Conservation (phyloP, 2,888 invertebrate species). For the Melanotus villosus region DNA sequence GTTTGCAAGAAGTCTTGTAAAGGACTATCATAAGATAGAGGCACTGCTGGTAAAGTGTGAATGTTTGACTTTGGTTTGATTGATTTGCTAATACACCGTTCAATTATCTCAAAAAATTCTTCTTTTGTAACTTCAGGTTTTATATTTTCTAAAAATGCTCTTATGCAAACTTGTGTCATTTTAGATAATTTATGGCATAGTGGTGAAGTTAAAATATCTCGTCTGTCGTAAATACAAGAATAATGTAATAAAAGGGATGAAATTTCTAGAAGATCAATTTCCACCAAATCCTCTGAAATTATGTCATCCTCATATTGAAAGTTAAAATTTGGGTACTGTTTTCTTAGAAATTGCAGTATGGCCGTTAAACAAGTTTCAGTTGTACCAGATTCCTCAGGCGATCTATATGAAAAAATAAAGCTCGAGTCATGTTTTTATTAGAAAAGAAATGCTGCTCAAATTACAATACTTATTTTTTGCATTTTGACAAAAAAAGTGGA, state of each 20-base stretch:
- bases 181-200: conserved; percentile 60
- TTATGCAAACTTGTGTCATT: conserved; percentile 60
- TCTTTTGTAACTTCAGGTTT: conserved; percentile 53
- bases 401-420: conserved; percentile 23
- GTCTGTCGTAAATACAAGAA: conserved; percentile 62
- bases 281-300: conserved; percentile 54
- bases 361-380: background rate
- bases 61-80: background rate
- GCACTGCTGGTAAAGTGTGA: conserved; percentile 52
- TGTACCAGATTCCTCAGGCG: background rate
- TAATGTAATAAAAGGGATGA: conserved; percentile 65
- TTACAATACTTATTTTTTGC: too few species aligned
- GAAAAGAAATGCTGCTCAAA: background rate
- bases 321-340: conserved; percentile 57
- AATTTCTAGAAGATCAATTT: conserved; percentile 54
- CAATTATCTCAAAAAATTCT: conserved; percentile 56
- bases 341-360: conserved; percentile 43
- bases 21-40: conserved; percentile 51
- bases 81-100: conserved; percentile 48
- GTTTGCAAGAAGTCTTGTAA: conserved; percentile 62
- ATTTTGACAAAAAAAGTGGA: too few species aligned
- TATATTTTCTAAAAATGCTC: conserved; percentile 61
- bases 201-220: conserved; percentile 63
- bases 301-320: conserved; percentile 42
- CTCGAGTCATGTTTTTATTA: background rate